Percentiles rank a stretch among this genome's conserved stretches.
These are phyloP conservation scores for Coreoperca whiteheadi DNA, from an alignment of 2,113 vertebrate species.

Conservation along the genomic window DNA sequence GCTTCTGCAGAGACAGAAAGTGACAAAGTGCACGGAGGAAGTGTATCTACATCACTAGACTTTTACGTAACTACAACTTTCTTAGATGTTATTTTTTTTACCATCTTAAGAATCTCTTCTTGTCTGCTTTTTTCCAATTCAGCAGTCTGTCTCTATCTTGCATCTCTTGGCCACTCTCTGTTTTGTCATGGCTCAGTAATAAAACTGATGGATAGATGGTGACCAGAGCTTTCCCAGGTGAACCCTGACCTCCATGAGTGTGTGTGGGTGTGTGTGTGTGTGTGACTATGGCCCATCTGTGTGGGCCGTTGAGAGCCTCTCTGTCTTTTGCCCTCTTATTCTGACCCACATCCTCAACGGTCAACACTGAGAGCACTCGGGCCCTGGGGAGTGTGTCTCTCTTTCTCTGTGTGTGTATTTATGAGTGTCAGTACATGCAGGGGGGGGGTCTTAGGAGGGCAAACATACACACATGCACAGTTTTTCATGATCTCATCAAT, in stretches of 20 bases:
- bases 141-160: slow-evolving; percentile 13
- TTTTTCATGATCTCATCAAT: slow-evolving; percentile 84
- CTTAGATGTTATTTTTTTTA: neutral
- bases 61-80: neutral
- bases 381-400: slow-evolving; percentile 68
- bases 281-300: slow-evolving; percentile 83
- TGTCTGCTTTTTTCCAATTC: neutral
- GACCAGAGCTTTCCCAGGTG: slow-evolving; percentile 84
- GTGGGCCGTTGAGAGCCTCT: slow-evolving; percentile 79
- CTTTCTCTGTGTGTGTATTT: slow-evolving; percentile 55
- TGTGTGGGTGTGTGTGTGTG: slow-evolving; percentile 52
- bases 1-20: neutral
- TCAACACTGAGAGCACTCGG: slow-evolving; percentile 80
- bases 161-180: slow-evolving; percentile 37
- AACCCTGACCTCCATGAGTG: slow-evolving; percentile 83
- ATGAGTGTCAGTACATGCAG: slow-evolving; percentile 60
- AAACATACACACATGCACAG: slow-evolving; percentile 54
- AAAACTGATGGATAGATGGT: slow-evolving; percentile 86
- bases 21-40: neutral
- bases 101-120: neutral
- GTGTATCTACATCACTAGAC: neutral
- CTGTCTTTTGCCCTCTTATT: slow-evolving; percentile 75
- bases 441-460: slow-evolving; percentile 62
- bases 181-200: slow-evolving; percentile 76
- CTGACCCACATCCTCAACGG: slow-evolving; percentile 81